Base-by-base conservation (phyloP, 2,888 invertebrate genomes). In the Xylota segnis region DNA sequence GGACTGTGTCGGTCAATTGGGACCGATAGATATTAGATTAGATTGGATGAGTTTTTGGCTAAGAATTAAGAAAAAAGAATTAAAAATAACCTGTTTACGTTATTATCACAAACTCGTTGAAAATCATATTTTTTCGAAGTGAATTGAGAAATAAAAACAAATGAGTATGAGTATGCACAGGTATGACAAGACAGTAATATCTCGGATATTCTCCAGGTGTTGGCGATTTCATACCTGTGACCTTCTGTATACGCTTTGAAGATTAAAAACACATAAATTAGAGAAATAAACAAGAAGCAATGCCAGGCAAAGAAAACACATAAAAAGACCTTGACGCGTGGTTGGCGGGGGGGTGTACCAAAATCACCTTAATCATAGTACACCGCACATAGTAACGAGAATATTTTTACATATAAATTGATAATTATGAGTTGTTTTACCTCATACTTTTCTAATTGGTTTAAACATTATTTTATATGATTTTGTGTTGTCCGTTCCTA, bases 201-300 rank as follows among this genome's bases (percentile, higher is more conserved):
- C 43, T 43, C 7, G 34, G 43, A 45, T 7, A 16, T 50, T 50
- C 23, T 50, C 4, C 50, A 23, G 50, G 47, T 47, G 50, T 6
- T 47, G 47, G 47, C 18, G 9, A 45, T 14, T 45, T 45, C 14
- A 45, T 45, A 23, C 18, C 27, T 52, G 7, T 54, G 32, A 54
- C 54, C 54, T 54, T 54, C 32, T 32, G 14, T 9, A 34, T 16
- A 56, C 29, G 54, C n/a, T 54, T 29, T 54, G 12, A 52, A 27
- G 14, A 56, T 56, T 52, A 29, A 52, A 29, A 52, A 29, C 12
- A 29, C 12, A 52, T 27, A 27, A 29, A 52, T 7, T 27, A 23
- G 23, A 52, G 5, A 32, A 18, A 29, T n/a, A 52, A 52, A 52
- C 23, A 23, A 4, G 3, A 18, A 47, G 18, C 9, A 18, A 4